These are phyloP conservation scores for Cavia porcellus DNA, from an alignment of 2,113 vertebrate species.

Conservation along the genomic window DNA sequence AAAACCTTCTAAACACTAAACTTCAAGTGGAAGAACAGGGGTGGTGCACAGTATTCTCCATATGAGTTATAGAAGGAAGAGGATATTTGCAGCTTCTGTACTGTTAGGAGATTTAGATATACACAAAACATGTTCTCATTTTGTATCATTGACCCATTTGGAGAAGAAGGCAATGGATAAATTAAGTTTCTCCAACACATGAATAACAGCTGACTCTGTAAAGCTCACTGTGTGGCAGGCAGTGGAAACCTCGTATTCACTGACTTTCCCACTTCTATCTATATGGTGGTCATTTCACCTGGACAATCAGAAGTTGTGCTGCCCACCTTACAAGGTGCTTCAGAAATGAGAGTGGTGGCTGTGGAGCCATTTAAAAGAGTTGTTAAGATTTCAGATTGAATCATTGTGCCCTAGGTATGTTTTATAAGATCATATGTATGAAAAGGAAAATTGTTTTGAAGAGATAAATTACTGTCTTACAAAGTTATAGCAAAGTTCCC, in stretches of 20 bases:
- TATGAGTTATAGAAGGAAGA: neutral
- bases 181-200: neutral
- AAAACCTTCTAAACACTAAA: neutral
- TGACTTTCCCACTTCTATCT: neutral
- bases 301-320: neutral
- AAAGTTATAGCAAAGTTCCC: neutral
- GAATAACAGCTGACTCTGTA: conserved; percentile 7
- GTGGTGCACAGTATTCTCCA: neutral
- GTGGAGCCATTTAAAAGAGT: neutral
- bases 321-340: neutral
- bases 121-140: neutral
- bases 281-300: neutral
- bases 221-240: neutral
- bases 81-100: neutral
- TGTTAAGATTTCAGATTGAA: conserved; percentile 28
- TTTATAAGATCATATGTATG: conserved; percentile 17
- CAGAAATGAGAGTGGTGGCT: neutral
- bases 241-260: neutral
- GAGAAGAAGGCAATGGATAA: neutral
- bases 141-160: neutral
- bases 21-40: neutral
- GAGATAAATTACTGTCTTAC: neutral
- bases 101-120: neutral
- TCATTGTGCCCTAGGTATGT: conserved; percentile 10
- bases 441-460: neutral